Base-by-base conservation (phyloP, 2,113 vertebrate genomes). In the Tinamus guttatus region DNA sequence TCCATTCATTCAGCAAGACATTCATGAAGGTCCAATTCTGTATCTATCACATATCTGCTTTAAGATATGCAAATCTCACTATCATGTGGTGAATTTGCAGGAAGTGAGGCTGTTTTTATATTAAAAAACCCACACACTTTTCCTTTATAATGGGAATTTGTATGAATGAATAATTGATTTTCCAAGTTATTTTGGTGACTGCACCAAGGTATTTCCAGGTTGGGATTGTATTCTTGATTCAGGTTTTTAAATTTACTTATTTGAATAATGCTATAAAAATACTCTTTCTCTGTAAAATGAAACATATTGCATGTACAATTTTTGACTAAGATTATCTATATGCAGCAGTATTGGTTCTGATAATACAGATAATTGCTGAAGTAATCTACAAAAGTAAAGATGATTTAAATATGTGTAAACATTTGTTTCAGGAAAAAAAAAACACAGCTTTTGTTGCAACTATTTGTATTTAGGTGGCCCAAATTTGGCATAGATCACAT, bases 151-250 rank as follows among this genome's bases (percentile, higher is more conserved):
- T 51, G 30, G 60, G 92, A 90, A 94, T 75, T 58, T 84, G 5
- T 59, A 9, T 38, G 38, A 86, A 90, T 85, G 69, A 94, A 81
- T 18, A 47, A 32, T 81, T 60, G 51, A 81, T 92, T 95, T 88
- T 71, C 16, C 28, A 93, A 93, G 64, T 74, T 92, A 84, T 84
- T 93, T 67, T 68, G 32, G 38, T 86, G 30, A 78, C 68, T 88
- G n/a, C 32, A 78, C 43, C 81, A 92, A 56, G 41, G 68, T 5
- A 1, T 81, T 81, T 32, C 45, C 10, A 88, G 30, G 59, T 80
- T 91, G 32, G 30, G 45, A 81, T 40, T 73, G 9, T 58, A 27
- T 92, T 74, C 85, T 93, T 12, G 49, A 83, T 20, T 91, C 30
- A 40, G 32, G 65, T 81, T 24, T 94, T 83, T 63, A 90, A 85